These are phyloP conservation scores for Leptinotarsa texana DNA, from an alignment of 1,140 invertebrate genomes.

Conservation along the genomic window DNA sequence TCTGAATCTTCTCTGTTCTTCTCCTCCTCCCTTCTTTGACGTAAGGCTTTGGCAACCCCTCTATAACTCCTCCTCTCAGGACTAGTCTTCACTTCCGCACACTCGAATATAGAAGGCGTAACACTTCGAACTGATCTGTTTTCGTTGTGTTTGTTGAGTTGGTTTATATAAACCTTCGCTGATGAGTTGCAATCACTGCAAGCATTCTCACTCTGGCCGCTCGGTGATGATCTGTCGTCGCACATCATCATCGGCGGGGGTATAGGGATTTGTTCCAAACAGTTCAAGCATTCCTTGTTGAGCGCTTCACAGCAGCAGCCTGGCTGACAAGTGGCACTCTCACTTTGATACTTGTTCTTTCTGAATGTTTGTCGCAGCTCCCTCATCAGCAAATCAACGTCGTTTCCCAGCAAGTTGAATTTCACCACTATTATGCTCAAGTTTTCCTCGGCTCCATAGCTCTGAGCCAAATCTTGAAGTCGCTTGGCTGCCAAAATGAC, in stretches of 20 bases:
- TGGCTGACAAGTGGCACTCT: conserved; percentile 60
- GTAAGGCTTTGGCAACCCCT: conserved; percentile 61
- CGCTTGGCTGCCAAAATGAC: conserved; percentile 78
- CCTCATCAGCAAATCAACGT: conserved; percentile 74
- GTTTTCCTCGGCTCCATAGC: conserved; percentile 80
- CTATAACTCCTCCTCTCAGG: conserved; percentile 61
- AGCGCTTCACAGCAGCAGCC: conserved; percentile 66
- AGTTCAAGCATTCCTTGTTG: conserved; percentile 65
- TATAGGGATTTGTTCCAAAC: conserved; percentile 51
- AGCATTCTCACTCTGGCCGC: conserved; percentile 78
- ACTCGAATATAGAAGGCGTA: conserved; percentile 52
- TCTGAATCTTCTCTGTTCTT: conserved; percentile 63
- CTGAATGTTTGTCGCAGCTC: conserved; percentile 73
- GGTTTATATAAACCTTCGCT: conserved; percentile 53
- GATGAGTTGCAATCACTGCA: conserved; percentile 62
- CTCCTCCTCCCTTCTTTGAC: conserved; percentile 61
- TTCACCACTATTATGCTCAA: conserved; percentile 76
- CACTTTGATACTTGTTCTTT: conserved; percentile 59
- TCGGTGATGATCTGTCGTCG: conserved; percentile 77
- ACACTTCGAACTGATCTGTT: conserved; percentile 50
- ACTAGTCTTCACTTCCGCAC: conserved; percentile 47
- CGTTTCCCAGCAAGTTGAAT: conserved; percentile 66
- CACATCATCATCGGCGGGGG: conserved; percentile 55
- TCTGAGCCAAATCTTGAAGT: conserved; percentile 79
- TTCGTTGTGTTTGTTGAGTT: conserved; percentile 50